phyloP scores from a whole-genome alignment of 2,888 invertebrate species.

The Macrophya annulata region DNA sequence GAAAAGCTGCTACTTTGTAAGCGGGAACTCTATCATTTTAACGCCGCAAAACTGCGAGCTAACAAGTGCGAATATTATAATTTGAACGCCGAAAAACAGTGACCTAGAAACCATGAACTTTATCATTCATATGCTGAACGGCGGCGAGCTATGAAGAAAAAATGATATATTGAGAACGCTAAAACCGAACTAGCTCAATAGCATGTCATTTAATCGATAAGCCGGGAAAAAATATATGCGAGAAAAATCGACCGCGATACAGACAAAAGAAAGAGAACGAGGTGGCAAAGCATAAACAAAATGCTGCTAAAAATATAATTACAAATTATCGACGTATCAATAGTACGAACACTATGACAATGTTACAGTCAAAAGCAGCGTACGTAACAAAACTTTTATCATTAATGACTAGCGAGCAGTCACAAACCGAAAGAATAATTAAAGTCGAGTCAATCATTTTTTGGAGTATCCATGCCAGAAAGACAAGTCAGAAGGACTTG shows the following conservation, averaged over 20 bases:
- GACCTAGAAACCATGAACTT: background rate
- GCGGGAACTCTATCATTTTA: too few species aligned
- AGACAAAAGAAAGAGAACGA: too few species aligned
- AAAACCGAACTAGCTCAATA: too few species aligned
- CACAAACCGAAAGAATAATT: conserved; percentile 6
- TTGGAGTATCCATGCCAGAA: conserved; percentile 29
- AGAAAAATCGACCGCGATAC: too few species aligned
- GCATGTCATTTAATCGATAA: too few species aligned
- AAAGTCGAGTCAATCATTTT: conserved; percentile 41
- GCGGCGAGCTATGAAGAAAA: background rate
- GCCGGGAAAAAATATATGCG: too few species aligned
- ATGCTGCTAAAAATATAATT: background rate
- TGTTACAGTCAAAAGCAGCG: background rate
- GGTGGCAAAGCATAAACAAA: background rate
- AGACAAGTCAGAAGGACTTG: too few species aligned
- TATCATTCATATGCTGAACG: background rate
- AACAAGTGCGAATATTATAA: too few species aligned
- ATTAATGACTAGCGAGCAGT: background rate
- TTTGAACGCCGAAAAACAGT: background rate
- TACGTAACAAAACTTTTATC: background rate
- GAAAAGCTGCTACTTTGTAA: too few species aligned
- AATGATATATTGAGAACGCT: background rate
- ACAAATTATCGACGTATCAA: background rate
- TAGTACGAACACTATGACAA: background rate
- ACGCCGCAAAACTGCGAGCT: too few species aligned